Base-by-base conservation (phyloP, 2,113 vertebrate genomes). In the Psilopsiagon aurifrons region DNA sequence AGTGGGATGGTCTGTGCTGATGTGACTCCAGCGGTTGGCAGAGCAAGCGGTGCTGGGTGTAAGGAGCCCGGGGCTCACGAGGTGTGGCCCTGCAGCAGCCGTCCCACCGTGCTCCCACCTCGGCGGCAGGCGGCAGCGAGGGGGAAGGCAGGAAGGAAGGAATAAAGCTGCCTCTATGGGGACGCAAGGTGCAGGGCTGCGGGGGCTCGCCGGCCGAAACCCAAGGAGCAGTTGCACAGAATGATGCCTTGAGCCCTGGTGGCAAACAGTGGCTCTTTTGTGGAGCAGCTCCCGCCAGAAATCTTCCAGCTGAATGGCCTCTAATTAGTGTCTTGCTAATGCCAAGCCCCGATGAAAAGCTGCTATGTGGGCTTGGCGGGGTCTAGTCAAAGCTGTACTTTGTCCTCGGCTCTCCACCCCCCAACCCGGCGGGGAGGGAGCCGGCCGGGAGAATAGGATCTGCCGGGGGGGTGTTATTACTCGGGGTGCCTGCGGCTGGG, bases 251-350 rank as follows among this genome's bases (percentile, higher is more conserved):
- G 95, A 96, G 95, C 94, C 96, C 78, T 71, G 81, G 90, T 88
- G 86, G 93, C 95, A 90, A 95, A 98, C 97, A 98, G 97, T 97
- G 97, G 83, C 87, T 81, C 97, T 97, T 97, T 97, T 98, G 97
- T 98, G 97, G 94, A 90, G 95, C 82, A 86, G 91, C 92, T 97
- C 95, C 97, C 91, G 93, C 96, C 96, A 95, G 96, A 96, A 95
- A 95, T 94, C 92, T 97, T 96, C 95, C 96, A 94, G 97, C 92
- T 97, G 96, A 97, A 96, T 96, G 94, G 96, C 94, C 97, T 96
- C 96, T 97, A 97, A 97, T 98, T 97, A 97, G 95, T 91, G 84
- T 95, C 94, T 91, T 94, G 94, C 96, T 93, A 92, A 94, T 97
- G 94, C 96, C 91, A 97, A 97, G 94, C 70, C 68, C 88, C 75